A percentile compares a stretch with the other conserved stretches of the same genome.
Conservation (phyloP, 2,888 invertebrate species). For the Lithophane leautieri region DNA sequence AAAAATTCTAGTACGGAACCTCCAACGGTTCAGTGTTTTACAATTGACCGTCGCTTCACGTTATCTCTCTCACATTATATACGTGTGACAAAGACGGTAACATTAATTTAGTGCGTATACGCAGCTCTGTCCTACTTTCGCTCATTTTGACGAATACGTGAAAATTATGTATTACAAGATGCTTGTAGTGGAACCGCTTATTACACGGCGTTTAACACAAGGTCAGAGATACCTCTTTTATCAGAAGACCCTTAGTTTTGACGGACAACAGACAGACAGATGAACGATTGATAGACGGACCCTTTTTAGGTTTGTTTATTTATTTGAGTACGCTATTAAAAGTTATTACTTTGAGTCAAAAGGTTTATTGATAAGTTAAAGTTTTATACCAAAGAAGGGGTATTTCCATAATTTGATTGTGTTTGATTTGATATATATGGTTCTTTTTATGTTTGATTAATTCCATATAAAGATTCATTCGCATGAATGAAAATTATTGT, state of each 20-base stretch:
- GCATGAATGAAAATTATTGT: constrained; percentile 9
- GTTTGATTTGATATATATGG: no score
- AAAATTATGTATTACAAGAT: constrained; percentile 65
- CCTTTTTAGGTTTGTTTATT: constrained; percentile 51
- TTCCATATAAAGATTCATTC: no score
- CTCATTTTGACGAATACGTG: constrained; percentile 69
- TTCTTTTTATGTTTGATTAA: no score
- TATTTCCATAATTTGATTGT: neutral
- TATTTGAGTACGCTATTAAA: constrained; percentile 55
- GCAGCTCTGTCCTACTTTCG: constrained; percentile 68
- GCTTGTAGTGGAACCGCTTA: constrained; percentile 64
- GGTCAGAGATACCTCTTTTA: constrained; percentile 60
- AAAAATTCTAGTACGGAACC: constrained; percentile 49
- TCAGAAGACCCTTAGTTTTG: constrained; percentile 65
- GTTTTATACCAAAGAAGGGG: neutral
- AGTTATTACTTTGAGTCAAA: constrained; percentile 35
- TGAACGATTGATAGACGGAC: constrained; percentile 55
- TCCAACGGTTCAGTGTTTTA: constrained; percentile 1
- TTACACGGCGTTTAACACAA: constrained; percentile 64
- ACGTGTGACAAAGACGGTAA: constrained; percentile 53
- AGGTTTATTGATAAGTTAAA: constrained; percentile 21
- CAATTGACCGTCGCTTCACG: constrained; percentile 18
- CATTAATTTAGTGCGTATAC: constrained; percentile 40
- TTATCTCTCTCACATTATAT: constrained; percentile 51
- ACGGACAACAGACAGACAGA: constrained; percentile 64